Percentiles rank a stretch among this genome's conserved stretches.
These are phyloP conservation scores for Lapara coniferarum DNA, from an alignment of 2,888 invertebrate species.

Conservation along the genomic window DNA sequence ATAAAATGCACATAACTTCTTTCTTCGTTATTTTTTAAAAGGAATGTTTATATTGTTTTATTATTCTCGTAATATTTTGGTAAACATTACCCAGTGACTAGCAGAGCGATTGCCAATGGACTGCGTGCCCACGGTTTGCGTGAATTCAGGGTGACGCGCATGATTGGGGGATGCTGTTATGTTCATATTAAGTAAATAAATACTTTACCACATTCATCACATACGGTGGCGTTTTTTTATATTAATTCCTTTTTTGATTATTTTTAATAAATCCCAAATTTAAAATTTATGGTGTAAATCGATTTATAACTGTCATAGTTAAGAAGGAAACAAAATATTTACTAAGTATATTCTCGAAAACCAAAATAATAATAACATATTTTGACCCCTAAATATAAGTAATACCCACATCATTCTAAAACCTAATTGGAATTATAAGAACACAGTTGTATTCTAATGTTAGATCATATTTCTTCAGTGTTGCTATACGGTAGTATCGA, in stretches of 20 bases:
- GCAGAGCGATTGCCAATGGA: constrained; percentile 70
- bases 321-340: too few species aligned
- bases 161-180: constrained; percentile 65
- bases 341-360: too few species aligned
- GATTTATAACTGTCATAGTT: too few species aligned
- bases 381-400: too few species aligned
- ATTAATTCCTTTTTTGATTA: not conserved
- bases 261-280: not conserved
- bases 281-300: not conserved
- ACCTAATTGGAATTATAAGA: too few species aligned
- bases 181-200: constrained; percentile 63
- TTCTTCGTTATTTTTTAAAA: not conserved
- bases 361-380: too few species aligned
- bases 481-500: too few species aligned
- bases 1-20: constrained; percentile 22
- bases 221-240: not conserved
- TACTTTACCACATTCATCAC: constrained; percentile 23
- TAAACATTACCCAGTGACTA: constrained; percentile 57
- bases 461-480: too few species aligned
- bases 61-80: constrained; percentile 43
- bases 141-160: constrained; percentile 67
- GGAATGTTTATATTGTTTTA: constrained; percentile 39
- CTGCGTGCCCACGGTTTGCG: constrained; percentile 71
- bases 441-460: too few species aligned
- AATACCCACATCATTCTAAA: too few species aligned